phyloP scores from a whole-genome alignment of 1,140 invertebrate genomes.

The Trichonephila inaurata region DNA sequence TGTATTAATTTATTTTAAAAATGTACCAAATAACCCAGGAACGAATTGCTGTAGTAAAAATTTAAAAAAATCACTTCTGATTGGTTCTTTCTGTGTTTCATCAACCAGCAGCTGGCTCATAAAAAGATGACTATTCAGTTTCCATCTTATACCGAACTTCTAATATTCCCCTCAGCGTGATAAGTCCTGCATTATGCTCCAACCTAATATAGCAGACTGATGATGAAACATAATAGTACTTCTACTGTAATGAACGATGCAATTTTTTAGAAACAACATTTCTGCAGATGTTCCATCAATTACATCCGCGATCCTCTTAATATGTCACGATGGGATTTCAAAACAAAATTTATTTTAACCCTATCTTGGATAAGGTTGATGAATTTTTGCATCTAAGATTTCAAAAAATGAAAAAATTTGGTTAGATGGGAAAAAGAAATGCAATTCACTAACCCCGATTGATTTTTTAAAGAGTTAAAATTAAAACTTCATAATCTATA shows the following conservation, averaged over 20 bases:
- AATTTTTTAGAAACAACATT: conserved; percentile 31
- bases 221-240: conserved; percentile 17
- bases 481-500: no score
- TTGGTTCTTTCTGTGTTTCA: conserved; percentile 23
- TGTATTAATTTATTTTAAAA: neutral
- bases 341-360: neutral
- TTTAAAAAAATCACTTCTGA: neutral
- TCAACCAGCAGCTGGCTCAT: conserved; percentile 42
- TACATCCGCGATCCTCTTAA: neutral
- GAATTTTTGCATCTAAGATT: no score
- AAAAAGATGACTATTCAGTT: conserved; percentile 2
- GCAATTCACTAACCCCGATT: no score
- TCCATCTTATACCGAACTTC: neutral
- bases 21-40: neutral
- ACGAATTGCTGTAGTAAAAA: neutral
- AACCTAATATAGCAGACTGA: conserved; percentile 7
- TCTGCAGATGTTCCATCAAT: conserved; percentile 25
- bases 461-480: no score
- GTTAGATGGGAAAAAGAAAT: no score
- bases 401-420: no score
- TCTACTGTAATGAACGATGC: conserved; percentile 35
- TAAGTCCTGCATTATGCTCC: conserved; percentile 19
- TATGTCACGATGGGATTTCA: neutral
- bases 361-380: neutral
- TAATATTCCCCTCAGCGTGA: conserved; percentile 16